These are phyloP conservation scores for Alsophila aescularia DNA, from an alignment of 2,888 invertebrate genomes.

Conservation along the genomic window DNA sequence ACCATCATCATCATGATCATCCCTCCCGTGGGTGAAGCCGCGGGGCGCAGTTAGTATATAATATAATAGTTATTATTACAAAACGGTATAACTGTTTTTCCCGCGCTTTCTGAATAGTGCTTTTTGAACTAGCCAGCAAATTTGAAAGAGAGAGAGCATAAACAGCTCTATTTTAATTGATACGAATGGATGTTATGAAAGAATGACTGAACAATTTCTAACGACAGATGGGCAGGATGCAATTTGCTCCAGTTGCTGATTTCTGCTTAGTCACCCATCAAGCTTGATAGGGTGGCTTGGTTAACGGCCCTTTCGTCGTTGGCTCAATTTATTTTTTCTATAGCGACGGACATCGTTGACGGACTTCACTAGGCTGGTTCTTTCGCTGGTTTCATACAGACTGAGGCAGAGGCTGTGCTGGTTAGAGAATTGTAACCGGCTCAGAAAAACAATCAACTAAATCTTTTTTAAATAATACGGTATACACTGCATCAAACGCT, in stretches of 20 bases:
- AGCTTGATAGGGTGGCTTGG: slow-evolving; percentile 40
- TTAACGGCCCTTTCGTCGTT: slow-evolving; percentile 22
- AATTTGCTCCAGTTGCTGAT: slow-evolving; percentile 50
- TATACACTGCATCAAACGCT: background rate
- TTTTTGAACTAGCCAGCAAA: slow-evolving; percentile 52
- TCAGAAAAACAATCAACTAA: too few species aligned
- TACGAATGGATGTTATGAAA: slow-evolving; percentile 39
- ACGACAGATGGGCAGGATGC: slow-evolving; percentile 50
- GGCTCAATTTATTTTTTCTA: slow-evolving; percentile 25
- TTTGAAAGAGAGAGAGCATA: too few species aligned
- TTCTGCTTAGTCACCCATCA: slow-evolving; percentile 64
- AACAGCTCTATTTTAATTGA: slow-evolving; percentile 45
- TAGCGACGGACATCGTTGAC: slow-evolving; percentile 1
- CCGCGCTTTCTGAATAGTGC: slow-evolving; percentile 53
- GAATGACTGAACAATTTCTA: slow-evolving; percentile 52
- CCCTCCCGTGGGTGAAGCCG: too few species aligned
- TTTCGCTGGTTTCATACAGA: too few species aligned
- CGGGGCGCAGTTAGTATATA: too few species aligned
- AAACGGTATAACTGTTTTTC: slow-evolving; percentile 62
- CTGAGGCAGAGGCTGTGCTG: too few species aligned
- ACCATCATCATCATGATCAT: too few species aligned
- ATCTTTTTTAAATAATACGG: too few species aligned
- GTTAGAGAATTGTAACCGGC: too few species aligned
- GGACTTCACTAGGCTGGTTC: slow-evolving; percentile 16
- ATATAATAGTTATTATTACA: too few species aligned